Evolutionary conservation across 2,888 invertebrate genomes (phyloP), one percentile per base, ranked within the genome.

Genomic region (Lysandra bellargus): DNA sequence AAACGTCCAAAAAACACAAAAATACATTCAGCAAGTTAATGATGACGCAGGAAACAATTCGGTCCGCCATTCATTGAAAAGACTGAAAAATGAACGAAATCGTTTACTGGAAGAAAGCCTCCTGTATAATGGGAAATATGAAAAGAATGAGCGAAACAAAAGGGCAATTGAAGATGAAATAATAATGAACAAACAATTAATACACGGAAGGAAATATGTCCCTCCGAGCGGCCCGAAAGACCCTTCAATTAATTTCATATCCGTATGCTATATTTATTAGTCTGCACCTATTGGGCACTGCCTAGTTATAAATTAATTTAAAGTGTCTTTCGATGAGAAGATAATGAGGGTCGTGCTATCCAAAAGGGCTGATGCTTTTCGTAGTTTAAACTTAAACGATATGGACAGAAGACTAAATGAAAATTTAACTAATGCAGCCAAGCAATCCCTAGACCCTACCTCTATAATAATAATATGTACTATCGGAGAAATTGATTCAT

Each of bases 161-260:
- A 89, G 90, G 94, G 94, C 92, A 94, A 94, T 94, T 94, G 94
- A 94, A 94, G 93, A 89, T 88, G 90, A 91, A 91, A 93, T 94
- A 94, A 94, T 94, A 92, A 90, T 91, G 87, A 90, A 92, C 92
- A 93, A 93, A 94, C 93, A 94, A 94, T 94, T 94, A 94, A 93
- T 93, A 94, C 92, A 90, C 90, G 89, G 86, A 87, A 85, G 86
- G 85, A 84, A 85, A 84, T 81, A 82, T 83, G 73, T 14, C 64
- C 60, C 79, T 61, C 49, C 61, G 75, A 61, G 75, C 44, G n/a
- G 64, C 44, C 9, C 78, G 37, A 78, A 78, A 72, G 37, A 75
- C 61, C 33, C 5, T 61, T 49, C 74, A 79, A 74, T 79, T 79
- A 57, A 69, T 75, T 79, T 75, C 44, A 75, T 75, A 75, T 61